Base-by-base conservation (phyloP, 2,888 invertebrate species). In the Eucriotettix oculatus region DNA sequence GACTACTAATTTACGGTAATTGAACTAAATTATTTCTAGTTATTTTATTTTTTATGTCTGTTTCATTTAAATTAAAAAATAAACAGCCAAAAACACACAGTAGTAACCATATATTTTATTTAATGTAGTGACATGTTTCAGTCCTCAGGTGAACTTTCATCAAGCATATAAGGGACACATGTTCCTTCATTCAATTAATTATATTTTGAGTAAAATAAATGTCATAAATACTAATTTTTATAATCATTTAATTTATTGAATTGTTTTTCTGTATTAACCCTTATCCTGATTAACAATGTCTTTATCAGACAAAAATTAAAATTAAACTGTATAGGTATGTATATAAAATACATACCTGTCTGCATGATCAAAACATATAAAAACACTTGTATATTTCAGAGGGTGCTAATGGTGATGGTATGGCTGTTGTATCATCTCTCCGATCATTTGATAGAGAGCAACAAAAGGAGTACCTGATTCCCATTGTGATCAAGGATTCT, bases 331-430 rank as follows among this genome's bases (percentile, higher is more conserved):
- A 9, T 12, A 52, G 9, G 16, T 52, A 12, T 10, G 1, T 52
- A 52, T 16, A 48, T n/a, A n/a, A n/a, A n/a, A n/a, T n/a, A n/a
- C n/a, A n/a, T n/a, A n/a, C n/a, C n/a, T n/a, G n/a, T n/a, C 29
- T 29, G 2, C 2, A 29, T 29, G 29, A 29, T n/a, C n/a, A n/a
- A n/a, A n/a, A n/a, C n/a, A n/a, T n/a, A 29, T 48, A 48, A 14
- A 12, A 48, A 14, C 12, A 48, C n/a, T 48, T 48, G 48, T 48
- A 5, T 9, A n/a, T 48, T 73, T 44, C 80, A 87, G 87, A 93
- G 82, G 95, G 95, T 66, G 95, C 95, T 57, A 95, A 95, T 70
- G 95, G 95, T 56, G 95, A 96, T 72, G 98, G 98, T 52, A 94
- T 95, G 87, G 98, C 97, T 57, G 90, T 93, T 58, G 90, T 99